Conservation (phyloP, 2,797 vertebrate species). For the Notolabrus celidotus region DNA sequence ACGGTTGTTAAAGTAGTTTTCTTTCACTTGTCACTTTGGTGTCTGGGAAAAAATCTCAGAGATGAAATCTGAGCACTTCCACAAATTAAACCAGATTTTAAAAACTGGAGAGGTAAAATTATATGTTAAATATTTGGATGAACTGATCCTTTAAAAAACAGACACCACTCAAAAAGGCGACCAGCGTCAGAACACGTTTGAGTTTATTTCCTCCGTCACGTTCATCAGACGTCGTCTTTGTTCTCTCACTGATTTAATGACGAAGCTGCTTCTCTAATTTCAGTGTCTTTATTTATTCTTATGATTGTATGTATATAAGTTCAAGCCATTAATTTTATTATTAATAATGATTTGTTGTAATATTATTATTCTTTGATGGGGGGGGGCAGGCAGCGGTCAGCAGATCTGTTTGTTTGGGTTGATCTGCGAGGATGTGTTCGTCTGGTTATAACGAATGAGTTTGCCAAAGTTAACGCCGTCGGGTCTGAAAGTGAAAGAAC, state of each 20-base stretch:
- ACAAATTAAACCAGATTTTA: no score
- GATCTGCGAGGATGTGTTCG: no score
- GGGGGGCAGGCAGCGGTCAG: no score
- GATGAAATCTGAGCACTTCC: no score
- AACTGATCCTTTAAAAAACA: constrained; percentile 31
- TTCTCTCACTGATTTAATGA: constrained; percentile 11
- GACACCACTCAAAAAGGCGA: background rate
- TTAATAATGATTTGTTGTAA: constrained; percentile 36
- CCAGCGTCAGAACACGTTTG: background rate
- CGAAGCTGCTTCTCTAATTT: constrained; percentile 44
- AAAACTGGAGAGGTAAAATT: no score
- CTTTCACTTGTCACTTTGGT: no score
- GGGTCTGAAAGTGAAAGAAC: constrained; percentile 13
- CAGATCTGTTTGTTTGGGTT: no score
- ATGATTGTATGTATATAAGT: constrained; percentile 39
- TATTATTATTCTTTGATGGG: constrained; percentile 25
- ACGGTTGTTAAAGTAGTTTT: no score
- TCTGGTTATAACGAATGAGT: no score
- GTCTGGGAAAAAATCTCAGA: no score
- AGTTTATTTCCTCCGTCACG: background rate
- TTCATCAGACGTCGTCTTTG: background rate
- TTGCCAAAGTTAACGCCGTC: background rate
- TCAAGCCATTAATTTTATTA: constrained; percentile 38
- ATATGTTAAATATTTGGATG: background rate
- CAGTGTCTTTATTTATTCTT: constrained; percentile 58